A percentile compares a stretch with the other conserved stretches of the same genome.
Conservation (phyloP, 2,797 vertebrate species). For the Xerus rutilus region DNA sequence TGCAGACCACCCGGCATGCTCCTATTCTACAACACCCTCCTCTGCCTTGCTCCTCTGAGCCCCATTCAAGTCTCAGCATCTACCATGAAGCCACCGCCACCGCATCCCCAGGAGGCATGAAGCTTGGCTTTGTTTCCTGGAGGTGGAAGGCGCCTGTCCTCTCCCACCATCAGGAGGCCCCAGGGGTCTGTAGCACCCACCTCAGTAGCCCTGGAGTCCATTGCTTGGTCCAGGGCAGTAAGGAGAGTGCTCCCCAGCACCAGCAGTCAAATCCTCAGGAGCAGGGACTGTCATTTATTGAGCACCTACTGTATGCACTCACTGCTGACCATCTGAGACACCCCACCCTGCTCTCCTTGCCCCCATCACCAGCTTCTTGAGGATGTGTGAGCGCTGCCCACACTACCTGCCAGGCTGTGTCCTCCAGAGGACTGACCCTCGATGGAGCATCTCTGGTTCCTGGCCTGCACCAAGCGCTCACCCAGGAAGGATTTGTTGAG, state of each 20-base stretch:
- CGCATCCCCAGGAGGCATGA: background rate
- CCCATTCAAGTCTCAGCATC: too few species aligned
- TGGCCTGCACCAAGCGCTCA: rapidly evolving
- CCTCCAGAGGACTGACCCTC: background rate
- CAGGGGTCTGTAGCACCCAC: background rate
- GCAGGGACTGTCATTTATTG: rapidly evolving
- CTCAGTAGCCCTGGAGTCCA: background rate
- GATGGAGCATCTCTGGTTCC: background rate
- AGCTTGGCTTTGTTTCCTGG: background rate
- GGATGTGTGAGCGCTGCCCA: rapidly evolving
- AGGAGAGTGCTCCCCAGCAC: background rate
- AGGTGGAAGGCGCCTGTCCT: rapidly evolving
- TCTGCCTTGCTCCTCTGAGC: background rate
- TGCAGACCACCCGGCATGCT: too few species aligned
- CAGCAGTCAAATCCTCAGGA: background rate
- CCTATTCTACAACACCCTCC: background rate
- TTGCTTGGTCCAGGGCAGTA: background rate
- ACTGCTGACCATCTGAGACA: background rate
- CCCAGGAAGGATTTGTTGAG: background rate
- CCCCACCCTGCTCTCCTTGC: background rate
- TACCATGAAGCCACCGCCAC: background rate
- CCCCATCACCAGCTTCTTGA: rapidly evolving
- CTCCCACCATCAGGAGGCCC: too few species aligned
- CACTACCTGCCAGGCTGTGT: background rate
- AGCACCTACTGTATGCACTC: background rate